These are phyloP conservation scores for Halichoeres trimaculatus DNA, from an alignment of 2,113 vertebrate species.

Conservation along the genomic window DNA sequence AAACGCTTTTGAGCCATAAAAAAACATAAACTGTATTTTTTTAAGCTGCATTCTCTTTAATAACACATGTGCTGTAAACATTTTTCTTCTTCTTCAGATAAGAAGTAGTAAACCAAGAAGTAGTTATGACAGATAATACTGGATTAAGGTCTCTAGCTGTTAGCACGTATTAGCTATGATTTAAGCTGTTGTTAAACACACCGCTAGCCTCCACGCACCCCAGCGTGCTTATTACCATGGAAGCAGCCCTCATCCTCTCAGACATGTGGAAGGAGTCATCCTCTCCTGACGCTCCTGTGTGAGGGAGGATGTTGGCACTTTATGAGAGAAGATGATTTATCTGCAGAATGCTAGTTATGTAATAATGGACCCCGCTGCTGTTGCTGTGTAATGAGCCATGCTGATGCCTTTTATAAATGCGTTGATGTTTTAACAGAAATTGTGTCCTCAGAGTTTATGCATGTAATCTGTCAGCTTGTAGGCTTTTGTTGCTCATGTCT, in stretches of 20 bases:
- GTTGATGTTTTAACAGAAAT: conserved; percentile 51
- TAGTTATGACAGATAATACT: not conserved
- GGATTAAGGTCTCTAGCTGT: not conserved
- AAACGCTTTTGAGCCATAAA: not conserved
- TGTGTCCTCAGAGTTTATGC: conserved; percentile 26
- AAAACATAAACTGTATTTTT: not conserved
- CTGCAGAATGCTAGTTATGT: conserved; percentile 61
- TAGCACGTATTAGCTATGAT: not conserved
- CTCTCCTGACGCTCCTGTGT: conserved; percentile 33
- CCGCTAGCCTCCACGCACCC: not conserved
- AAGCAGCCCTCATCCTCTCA: conserved; percentile 22
- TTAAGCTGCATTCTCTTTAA: not conserved
- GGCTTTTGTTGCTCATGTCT: conserved; percentile 44
- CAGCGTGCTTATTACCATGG: conserved; percentile 4
- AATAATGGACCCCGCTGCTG: conserved; percentile 57
- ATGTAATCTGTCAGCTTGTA: conserved; percentile 35
- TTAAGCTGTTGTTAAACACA: conserved; percentile 8
- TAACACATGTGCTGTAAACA: not conserved
- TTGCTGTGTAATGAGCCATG: conserved; percentile 50
- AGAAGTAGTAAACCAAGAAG: not conserved
- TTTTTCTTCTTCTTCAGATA: not conserved
- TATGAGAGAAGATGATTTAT: conserved; percentile 53
- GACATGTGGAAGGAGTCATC: conserved; percentile 36
- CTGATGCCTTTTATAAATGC: conserved; percentile 57
- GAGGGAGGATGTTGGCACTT: conserved; percentile 31